These are phyloP conservation scores for Euzophera pinguis DNA, from an alignment of 2,888 invertebrate genomes.

Conservation along the genomic window DNA sequence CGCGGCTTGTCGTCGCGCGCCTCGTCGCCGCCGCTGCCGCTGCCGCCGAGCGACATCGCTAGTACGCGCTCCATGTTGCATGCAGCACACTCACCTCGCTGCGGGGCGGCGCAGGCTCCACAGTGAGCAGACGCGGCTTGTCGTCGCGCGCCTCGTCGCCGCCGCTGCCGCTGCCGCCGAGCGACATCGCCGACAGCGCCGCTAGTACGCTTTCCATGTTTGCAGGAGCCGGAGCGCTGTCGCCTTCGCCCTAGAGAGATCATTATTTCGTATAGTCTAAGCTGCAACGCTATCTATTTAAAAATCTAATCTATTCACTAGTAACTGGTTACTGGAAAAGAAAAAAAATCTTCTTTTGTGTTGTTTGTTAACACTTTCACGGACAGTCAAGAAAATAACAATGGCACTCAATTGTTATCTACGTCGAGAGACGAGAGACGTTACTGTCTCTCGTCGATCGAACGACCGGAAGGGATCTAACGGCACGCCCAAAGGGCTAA, in stretches of 20 bases:
- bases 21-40: slow-evolving; percentile 40
- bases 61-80: slow-evolving; percentile 63
- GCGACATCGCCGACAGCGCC: slow-evolving; percentile 57
- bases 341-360: no score
- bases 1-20: slow-evolving; percentile 45
- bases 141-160: slow-evolving; percentile 33
- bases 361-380: no score
- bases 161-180: slow-evolving; percentile 42
- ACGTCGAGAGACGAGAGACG: no score
- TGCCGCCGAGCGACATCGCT: no score
- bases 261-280: background rate
- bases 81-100: slow-evolving; percentile 13
- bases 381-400: no score
- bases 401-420: no score
- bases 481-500: no score
- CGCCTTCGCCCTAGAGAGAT: slow-evolving; percentile 61
- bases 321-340: no score
- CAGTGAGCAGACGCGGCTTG: slow-evolving; percentile 46
- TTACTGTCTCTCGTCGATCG: no score
- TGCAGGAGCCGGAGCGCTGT: slow-evolving; percentile 32
- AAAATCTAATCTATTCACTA: no score
- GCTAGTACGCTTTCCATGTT: slow-evolving; percentile 59
- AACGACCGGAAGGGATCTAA: no score
- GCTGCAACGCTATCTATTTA: no score
- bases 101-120: slow-evolving; percentile 54